These are phyloP conservation scores for Drosophila dunni DNA, from an alignment of 1,140 invertebrate genomes.

Conservation along the genomic window DNA sequence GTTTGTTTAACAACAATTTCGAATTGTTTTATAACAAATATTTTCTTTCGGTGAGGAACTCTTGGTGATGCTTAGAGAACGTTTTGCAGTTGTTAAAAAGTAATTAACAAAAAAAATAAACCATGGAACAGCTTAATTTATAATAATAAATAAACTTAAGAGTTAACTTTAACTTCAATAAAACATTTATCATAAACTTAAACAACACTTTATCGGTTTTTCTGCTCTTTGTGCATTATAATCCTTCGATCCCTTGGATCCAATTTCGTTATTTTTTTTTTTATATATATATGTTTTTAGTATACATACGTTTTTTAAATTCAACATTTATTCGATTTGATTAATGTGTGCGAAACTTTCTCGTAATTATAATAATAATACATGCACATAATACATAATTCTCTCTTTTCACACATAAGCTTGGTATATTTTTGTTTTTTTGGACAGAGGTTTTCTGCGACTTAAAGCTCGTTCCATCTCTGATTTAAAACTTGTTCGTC, in stretches of 20 bases:
- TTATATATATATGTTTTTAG: slow-evolving; percentile 31
- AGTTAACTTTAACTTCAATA: slow-evolving; percentile 44
- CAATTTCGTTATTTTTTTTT: slow-evolving; percentile 24
- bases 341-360: slow-evolving; percentile 59
- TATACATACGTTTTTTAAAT: slow-evolving; percentile 67
- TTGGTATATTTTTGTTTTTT: slow-evolving; percentile 19
- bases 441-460: slow-evolving; percentile 41
- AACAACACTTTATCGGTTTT: slow-evolving; percentile 49
- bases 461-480: slow-evolving; percentile 44
- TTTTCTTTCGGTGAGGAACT: slow-evolving; percentile 74
- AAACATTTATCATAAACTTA: slow-evolving; percentile 63
- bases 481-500: slow-evolving; percentile 21
- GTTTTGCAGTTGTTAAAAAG: slow-evolving; percentile 54
- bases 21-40: slow-evolving; percentile 56
- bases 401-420: slow-evolving; percentile 2
- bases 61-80: slow-evolving; percentile 60
- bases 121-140: slow-evolving; percentile 32
- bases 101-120: slow-evolving; percentile 74
- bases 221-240: slow-evolving; percentile 32
- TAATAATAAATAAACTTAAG: slow-evolving; percentile 71
- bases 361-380: slow-evolving; percentile 53
- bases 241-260: slow-evolving; percentile 16
- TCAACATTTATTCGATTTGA: slow-evolving; percentile 79
- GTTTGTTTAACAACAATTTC: slow-evolving; percentile 35
- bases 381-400: slow-evolving; percentile 66